phyloP scores from a whole-genome alignment of 2,113 vertebrate genomes.

The Thamnaconus septentrionalis region DNA sequence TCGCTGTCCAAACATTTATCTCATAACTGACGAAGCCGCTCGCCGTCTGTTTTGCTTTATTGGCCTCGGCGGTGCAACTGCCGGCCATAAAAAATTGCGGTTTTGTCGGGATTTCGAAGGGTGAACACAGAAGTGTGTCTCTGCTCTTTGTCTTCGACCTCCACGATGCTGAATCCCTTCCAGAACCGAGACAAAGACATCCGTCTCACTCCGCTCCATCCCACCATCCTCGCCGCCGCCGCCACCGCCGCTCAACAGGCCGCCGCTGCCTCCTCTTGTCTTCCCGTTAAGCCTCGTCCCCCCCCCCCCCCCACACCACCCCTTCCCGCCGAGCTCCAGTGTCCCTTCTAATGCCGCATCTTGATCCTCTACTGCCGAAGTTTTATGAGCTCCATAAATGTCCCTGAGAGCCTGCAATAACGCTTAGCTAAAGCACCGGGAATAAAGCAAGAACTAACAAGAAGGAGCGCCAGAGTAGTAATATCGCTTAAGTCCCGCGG shows the following conservation, averaged over 20 bases:
- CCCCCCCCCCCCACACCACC: conserved; percentile 31
- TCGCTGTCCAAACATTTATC: too few relatives aligned
- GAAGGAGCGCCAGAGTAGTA: conserved; percentile 14
- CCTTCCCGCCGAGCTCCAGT: conserved; percentile 7
- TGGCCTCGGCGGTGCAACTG: too few relatives aligned
- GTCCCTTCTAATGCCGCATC: conserved; percentile 45
- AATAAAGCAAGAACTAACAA: conserved; percentile 35
- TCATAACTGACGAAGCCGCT: too few relatives aligned
- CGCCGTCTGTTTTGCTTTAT: too few relatives aligned
- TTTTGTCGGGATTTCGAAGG: neutral
- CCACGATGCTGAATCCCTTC: neutral
- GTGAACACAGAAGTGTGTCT: neutral
- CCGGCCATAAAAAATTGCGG: too few relatives aligned
- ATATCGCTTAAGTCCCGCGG: conserved; percentile 35
- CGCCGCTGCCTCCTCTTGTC: conserved; percentile 25
- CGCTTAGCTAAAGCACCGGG: conserved; percentile 50
- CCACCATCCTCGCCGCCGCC: conserved; percentile 5
- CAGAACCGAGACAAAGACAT: neutral
- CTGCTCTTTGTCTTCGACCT: too few relatives aligned
- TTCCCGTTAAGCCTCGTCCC: conserved; percentile 27
- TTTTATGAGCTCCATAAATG: conserved; percentile 78
- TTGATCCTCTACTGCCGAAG: conserved; percentile 61
- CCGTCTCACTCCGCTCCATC: conserved; percentile 5
- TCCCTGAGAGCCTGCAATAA: conserved; percentile 66
- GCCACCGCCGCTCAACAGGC: neutral